phyloP scores from a whole-genome alignment of 1,140 invertebrate species.

The Trachymyrmex septentrionalis region DNA sequence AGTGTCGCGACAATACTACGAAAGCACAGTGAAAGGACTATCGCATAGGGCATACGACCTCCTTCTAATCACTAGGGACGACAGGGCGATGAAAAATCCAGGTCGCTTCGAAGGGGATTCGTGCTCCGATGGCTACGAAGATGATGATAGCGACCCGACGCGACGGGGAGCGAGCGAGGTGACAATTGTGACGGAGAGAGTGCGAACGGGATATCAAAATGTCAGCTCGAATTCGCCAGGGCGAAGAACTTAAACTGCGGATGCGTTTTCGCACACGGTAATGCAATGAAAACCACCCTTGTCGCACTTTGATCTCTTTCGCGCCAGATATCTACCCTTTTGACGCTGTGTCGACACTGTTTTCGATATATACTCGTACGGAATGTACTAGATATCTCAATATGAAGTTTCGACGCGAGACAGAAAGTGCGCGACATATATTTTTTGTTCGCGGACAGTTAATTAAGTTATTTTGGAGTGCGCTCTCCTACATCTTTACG shows the following conservation, averaged over 20 bases:
- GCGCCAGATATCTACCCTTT: conserved; percentile 6
- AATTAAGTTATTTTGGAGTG: neutral
- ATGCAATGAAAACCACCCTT: conserved; percentile 32
- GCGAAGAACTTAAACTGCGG: conserved; percentile 44
- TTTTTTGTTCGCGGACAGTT: neutral
- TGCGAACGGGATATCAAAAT: conserved; percentile 67
- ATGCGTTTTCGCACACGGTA: conserved; percentile 58
- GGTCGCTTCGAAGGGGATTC: conserved; percentile 48
- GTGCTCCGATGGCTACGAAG: conserved; percentile 1
- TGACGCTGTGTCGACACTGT: conserved; percentile 15
- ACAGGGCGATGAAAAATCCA: conserved; percentile 69
- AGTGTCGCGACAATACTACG: conserved; percentile 3
- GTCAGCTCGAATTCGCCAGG: conserved; percentile 64
- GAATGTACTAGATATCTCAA: conserved; percentile 14
- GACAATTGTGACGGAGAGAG: conserved; percentile 8
- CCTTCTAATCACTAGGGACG: conserved; percentile 73
- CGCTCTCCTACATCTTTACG: neutral
- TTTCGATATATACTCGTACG: neutral
- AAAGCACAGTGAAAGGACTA: conserved; percentile 23
- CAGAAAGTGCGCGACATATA: neutral
- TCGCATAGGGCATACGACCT: neutral
- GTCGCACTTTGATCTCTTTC: conserved; percentile 6
- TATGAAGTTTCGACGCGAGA: conserved; percentile 12
- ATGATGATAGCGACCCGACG: conserved; percentile 5
- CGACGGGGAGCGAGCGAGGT: neutral